Conservation (phyloP, 2,888 invertebrate species). For the Disparrhopalites patrizii region DNA sequence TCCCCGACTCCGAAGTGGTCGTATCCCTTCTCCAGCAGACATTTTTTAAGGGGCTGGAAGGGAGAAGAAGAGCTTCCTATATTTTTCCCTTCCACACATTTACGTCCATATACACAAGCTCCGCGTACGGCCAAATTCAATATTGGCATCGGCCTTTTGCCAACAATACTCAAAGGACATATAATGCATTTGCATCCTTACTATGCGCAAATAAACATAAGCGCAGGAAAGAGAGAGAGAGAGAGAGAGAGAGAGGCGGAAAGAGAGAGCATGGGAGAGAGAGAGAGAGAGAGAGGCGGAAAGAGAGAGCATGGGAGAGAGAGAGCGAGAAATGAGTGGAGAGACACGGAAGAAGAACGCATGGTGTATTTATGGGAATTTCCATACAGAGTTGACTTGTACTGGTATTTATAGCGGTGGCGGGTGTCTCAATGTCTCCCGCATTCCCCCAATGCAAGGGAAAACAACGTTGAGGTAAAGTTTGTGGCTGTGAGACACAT, state of each 20-base stretch:
- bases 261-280: neutral
- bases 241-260: neutral
- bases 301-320: no score
- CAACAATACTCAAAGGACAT: conserved; percentile 24
- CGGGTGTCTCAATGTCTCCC: no score
- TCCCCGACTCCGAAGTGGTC: no score
- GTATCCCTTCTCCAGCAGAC: no score
- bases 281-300: no score
- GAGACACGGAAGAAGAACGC: neutral
- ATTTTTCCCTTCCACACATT: neutral
- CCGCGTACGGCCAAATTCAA: conserved; percentile 4
- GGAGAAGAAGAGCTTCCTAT: conserved; percentile 8
- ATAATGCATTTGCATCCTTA: conserved; percentile 15
- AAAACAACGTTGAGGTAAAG: neutral
- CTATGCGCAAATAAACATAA: no score
- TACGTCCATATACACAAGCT: neutral
- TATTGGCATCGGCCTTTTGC: conserved; percentile 24
- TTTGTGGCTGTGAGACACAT: conserved; percentile 21
- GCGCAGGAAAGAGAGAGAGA: no score
- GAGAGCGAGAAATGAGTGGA: neutral
- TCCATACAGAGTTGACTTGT: no score
- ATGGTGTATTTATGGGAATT: no score
- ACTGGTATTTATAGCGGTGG: no score
- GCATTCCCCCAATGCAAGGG: neutral
- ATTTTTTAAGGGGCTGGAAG: no score